Percentiles rank a stretch among this genome's conserved stretches.
Conservation (phyloP, 2,888 invertebrate species). For the Stictocephala bisonia region DNA sequence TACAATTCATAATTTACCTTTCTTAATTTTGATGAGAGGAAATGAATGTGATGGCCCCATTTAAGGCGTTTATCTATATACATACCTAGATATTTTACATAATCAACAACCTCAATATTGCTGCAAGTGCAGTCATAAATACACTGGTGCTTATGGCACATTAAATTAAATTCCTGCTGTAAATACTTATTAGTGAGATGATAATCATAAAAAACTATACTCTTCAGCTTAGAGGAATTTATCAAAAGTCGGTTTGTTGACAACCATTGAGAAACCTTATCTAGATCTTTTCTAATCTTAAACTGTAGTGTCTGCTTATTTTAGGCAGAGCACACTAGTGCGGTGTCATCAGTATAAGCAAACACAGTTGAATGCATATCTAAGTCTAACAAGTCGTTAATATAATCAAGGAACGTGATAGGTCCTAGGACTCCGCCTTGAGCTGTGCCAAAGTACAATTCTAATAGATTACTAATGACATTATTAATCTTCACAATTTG, state of each 20-base stretch:
- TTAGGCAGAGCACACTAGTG: too few relatives aligned
- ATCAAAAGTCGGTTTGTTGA: too few relatives aligned
- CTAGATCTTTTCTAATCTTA: too few relatives aligned
- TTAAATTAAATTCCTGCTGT: too few relatives aligned
- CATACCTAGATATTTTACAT: not conserved
- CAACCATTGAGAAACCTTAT: too few relatives aligned
- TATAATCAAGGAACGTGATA: not conserved
- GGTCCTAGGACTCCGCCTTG: not conserved
- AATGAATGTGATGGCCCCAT: not conserved
- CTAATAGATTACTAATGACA: not conserved
- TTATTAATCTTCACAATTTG: not conserved
- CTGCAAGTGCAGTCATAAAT: not conserved
- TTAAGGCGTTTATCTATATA: not conserved
- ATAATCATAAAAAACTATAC: too few relatives aligned
- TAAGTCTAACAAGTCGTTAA: not conserved
- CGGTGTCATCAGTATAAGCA: too few relatives aligned
- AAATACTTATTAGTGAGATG: too few relatives aligned
- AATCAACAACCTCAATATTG: not conserved
- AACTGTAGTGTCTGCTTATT: too few relatives aligned
- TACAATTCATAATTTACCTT: not conserved
- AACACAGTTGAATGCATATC: too few relatives aligned
- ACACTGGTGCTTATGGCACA: too few relatives aligned
- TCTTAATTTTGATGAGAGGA: not conserved
- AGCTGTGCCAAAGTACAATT: not conserved
- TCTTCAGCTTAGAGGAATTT: too few relatives aligned